Evolutionary conservation across 2,113 vertebrate genomes (phyloP), one percentile per base, ranked within the genome.

Genomic region (Ondatra zibethicus): DNA sequence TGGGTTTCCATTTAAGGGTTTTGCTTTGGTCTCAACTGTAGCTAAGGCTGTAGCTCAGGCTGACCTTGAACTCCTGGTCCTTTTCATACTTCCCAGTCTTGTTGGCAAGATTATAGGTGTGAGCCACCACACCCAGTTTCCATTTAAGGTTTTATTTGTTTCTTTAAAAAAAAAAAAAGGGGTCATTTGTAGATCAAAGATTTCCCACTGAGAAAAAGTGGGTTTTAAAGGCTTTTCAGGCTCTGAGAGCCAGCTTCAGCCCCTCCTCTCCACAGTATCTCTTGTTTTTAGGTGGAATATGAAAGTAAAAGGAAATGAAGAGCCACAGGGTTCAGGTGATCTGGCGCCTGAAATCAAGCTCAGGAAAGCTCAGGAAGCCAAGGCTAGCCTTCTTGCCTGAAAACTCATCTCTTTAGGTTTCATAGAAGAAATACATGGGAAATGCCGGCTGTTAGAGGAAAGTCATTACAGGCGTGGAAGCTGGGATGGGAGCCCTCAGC

Each of bases 181-280:
- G n/a, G 5, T 61, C 52, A 39, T 55, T 33, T 52, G 7, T 33
- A 90, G 39, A 70, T 82, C 55, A 31, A 45, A 89, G 68, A 9
- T 7, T 84, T 61, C 66, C 39, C 31, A 61, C 50, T 27, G 63
- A 91, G 75, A 90, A 92, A 94, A 55, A 70, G 27, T 81, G 66
- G n/a, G n/a, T 82, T 91, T 96, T 90, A 63, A 88, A 94, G 90
- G 66, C 25, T n/a, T 91, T 75, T 61, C 33, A 17, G 17, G 25
- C 42, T 78, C 36, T 61, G 70, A 78, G 3, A 73, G 63, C 80
- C 36, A 76, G 0, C 65, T 97, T 42, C 25, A 31, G 55, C 36
- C 27, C 47, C 23, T 55, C 29, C 25, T 12, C 33, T 85, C 45
- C n/a, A 33, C 45, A 17, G 4, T 33, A 47, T 65, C 17, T 94